These are phyloP conservation scores for Schizotus pectinicornis DNA, from an alignment of 2,888 invertebrate genomes.

Conservation along the genomic window DNA sequence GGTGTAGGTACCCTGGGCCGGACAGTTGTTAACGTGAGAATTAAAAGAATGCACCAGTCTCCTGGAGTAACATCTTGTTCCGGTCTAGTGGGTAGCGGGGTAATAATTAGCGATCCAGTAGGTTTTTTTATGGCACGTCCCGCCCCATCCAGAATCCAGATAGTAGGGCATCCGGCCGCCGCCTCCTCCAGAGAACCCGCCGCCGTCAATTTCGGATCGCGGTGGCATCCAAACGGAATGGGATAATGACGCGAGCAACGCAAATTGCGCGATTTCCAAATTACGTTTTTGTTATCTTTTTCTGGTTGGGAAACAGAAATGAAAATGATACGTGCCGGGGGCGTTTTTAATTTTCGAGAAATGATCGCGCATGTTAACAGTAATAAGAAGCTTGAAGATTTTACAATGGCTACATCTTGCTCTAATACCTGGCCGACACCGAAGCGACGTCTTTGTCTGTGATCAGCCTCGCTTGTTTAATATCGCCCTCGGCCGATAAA, in stretches of 20 bases:
- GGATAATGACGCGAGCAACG: constrained; percentile 55
- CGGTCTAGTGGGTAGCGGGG: too few relatives aligned
- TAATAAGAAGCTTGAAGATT: constrained; percentile 57
- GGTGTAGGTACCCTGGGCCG: background rate
- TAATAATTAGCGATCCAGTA: too few relatives aligned
- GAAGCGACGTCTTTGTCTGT: constrained; percentile 28
- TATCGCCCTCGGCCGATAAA: constrained; percentile 56
- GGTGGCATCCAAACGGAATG: constrained; percentile 21
- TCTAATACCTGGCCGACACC: constrained; percentile 42
- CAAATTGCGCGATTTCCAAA: constrained; percentile 57
- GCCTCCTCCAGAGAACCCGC: background rate
- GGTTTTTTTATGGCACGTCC: too few relatives aligned
- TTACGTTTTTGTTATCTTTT: constrained; percentile 57
- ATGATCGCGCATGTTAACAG: constrained; percentile 57
- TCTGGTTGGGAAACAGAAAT: constrained; percentile 46
- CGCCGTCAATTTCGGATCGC: background rate
- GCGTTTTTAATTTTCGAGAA: constrained; percentile 60
- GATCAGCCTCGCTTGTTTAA: constrained; percentile 51
- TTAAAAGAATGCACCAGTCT: too few relatives aligned
- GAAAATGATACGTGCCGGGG: constrained; percentile 57
- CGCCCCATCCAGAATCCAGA: too few relatives aligned
- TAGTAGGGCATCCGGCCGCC: too few relatives aligned
- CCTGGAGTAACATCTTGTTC: too few relatives aligned
- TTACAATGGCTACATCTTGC: constrained; percentile 48
- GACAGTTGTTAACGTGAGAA: background rate